Base-by-base conservation (phyloP, 2,888 invertebrate genomes). In the Marronus borbonicus region DNA sequence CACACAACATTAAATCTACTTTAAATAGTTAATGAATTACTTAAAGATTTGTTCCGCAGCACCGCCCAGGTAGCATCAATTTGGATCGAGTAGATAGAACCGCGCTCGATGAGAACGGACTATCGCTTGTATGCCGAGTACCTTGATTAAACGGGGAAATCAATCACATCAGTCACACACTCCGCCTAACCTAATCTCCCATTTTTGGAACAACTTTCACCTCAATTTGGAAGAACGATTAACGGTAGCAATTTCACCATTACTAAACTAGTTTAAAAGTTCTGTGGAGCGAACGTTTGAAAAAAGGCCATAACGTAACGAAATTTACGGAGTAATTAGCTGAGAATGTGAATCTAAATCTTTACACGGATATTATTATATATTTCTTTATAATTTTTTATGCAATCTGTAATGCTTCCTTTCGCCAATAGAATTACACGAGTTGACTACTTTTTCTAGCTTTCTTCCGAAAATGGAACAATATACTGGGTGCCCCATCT, bases 21-120 rank as follows among this genome's bases (percentile, higher is more conserved):
- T 66, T 66, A 44, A 44, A 66, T 39, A 8, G 65, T 39, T 66
- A 44, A 36, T 85, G 85, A 86, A 86, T 86, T 85, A 85, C 84
- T 86, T 85, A 85, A 85, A 84, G 84, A 84, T 84, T 85, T 84
- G 85, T 85, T 85, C 84, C 83, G 83, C 83, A 83, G 84, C 84
- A 84, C 83, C 83, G 84, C 85, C 83, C 84, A 84, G 85, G 85
- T 84, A 84, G 83, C 86, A 86, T 86, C 86, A 87, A 87, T 86
- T 86, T 86, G 86, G 85, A 86, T 86, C 85, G 86, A 86, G 85
- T 17, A 68, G 78, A 77, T 77, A 70, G 52, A 20, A 10, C 20
- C 55, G 17, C 55, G 44, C 39, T 52, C 64, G 70, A 72, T 49
- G 72, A 70, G 77, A 70, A 77, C 39, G 50, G 77, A 39, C 77